Evolutionary conservation across 2,113 vertebrate genomes (phyloP).

Genomic region (Machaerirhynchus nigripectus): DNA sequence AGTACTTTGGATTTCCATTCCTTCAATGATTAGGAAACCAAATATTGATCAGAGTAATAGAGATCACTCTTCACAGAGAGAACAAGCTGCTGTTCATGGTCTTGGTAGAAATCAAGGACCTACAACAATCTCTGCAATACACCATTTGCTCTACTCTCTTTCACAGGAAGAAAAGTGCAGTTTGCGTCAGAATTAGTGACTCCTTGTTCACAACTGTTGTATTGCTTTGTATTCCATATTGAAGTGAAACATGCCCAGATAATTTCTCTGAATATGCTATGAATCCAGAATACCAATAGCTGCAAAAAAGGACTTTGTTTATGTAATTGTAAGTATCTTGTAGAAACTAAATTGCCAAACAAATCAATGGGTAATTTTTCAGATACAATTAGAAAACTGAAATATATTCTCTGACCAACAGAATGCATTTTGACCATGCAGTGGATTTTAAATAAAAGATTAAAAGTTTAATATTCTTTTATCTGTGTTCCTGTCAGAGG

Average conservation of each 20-base stretch:
- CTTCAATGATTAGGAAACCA: background rate
- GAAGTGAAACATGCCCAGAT: background rate
- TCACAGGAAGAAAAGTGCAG: background rate
- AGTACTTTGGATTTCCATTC: background rate
- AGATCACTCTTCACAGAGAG: background rate
- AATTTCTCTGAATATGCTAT: background rate
- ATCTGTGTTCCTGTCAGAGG: background rate
- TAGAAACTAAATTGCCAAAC: background rate
- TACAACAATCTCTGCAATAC: background rate
- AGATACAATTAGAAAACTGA: background rate
- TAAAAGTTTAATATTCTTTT: background rate
- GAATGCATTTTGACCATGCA: background rate
- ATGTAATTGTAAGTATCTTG: background rate
- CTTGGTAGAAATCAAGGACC: background rate
- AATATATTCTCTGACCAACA: background rate
- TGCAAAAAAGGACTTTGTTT: background rate
- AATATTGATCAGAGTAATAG: background rate
- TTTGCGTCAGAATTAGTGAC: background rate
- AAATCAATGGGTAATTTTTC: background rate
- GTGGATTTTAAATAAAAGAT: background rate
- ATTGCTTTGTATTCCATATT: background rate
- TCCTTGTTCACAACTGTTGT: background rate
- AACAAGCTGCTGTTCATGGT: background rate
- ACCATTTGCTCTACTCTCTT: background rate
- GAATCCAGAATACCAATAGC: background rate